Conservation (phyloP, 2,888 invertebrate species). For the Hypomecis atomaria region DNA sequence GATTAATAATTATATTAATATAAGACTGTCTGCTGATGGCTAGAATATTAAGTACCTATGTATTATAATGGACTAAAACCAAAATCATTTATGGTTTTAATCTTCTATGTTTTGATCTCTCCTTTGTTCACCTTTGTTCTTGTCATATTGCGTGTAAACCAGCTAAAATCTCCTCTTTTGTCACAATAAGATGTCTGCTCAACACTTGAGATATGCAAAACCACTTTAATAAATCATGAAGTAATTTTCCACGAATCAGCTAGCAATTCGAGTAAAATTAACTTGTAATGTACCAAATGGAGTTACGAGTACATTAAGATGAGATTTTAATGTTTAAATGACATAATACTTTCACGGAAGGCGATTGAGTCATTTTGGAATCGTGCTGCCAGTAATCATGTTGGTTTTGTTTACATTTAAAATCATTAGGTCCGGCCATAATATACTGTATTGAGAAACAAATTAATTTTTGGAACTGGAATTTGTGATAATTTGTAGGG, state of each 20-base stretch:
- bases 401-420: neutral
- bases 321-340: slow-evolving; percentile 35
- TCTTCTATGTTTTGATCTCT: too few species aligned
- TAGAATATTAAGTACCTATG: too few species aligned
- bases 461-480: too few species aligned
- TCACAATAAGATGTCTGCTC: slow-evolving; percentile 8
- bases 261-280: slow-evolving; percentile 40
- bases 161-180: neutral
- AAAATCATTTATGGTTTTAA: too few species aligned
- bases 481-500: too few species aligned
- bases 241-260: slow-evolving; percentile 21
- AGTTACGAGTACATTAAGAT: slow-evolving; percentile 38
- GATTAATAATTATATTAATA: too few species aligned
- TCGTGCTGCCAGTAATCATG: neutral
- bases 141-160: too few species aligned
- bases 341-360: slow-evolving; percentile 38
- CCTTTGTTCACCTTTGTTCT: too few species aligned
- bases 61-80: too few species aligned
- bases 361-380: slow-evolving; percentile 26
- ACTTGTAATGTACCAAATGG: slow-evolving; percentile 34
- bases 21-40: too few species aligned
- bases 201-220: slow-evolving; percentile 11
- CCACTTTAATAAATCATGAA: slow-evolving; percentile 11
- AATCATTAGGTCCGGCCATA: neutral
- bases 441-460: neutral